Evolutionary conservation across 1,140 invertebrate species (phyloP).

Genomic region (Lutraria rhynchaena): DNA sequence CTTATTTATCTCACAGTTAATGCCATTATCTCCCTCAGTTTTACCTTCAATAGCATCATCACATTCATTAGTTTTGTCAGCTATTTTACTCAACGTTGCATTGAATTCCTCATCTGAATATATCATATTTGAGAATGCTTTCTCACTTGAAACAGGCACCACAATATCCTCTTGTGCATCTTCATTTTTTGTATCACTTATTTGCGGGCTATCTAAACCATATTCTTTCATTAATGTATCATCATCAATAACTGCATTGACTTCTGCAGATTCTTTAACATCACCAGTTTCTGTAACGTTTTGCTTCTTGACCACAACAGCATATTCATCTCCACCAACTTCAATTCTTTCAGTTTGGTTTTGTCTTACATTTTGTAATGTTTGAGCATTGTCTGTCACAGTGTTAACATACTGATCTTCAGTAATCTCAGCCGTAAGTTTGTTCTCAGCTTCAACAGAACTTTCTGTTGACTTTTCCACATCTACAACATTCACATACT

Average conservation of each 20-base stretch:
- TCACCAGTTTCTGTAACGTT: neutral
- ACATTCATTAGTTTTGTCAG: neutral
- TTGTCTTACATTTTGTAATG: neutral
- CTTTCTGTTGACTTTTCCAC: no score
- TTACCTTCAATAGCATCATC: conserved; percentile 7
- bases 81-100: neutral
- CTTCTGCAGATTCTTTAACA: neutral
- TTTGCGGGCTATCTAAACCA: neutral
- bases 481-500: conserved; percentile 24
- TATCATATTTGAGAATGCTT: conserved; percentile 28
- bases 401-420: conserved; percentile 43
- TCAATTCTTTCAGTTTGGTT: neutral
- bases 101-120: conserved; percentile 34
- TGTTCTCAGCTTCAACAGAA: no score
- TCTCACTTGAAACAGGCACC: neutral
- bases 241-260: neutral
- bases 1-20: neutral
- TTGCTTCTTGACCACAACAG: conserved; percentile 21
- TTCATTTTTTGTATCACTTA: neutral
- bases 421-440: neutral
- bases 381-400: neutral
- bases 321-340: conserved; percentile 20
- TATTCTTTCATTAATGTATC: neutral
- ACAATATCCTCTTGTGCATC: neutral
- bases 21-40: neutral